phyloP scores from a whole-genome alignment of 2,113 vertebrate species.

The Mirza zaza region DNA sequence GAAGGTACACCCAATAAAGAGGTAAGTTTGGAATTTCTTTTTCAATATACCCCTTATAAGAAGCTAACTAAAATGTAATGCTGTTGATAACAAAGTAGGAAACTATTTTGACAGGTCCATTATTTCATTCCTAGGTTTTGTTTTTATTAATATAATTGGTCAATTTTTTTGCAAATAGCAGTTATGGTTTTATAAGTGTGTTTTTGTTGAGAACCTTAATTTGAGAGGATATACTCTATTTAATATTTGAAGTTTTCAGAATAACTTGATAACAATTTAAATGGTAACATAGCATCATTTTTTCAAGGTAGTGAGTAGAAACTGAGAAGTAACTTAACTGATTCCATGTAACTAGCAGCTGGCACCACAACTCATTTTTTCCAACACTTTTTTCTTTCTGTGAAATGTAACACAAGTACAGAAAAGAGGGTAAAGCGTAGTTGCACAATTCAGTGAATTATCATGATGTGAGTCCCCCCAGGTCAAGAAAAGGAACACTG shows the following conservation, averaged over 20 bases:
- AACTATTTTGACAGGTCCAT: not conserved
- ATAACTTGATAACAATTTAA: not conserved
- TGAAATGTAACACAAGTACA: not conserved
- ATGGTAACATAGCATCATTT: not conserved
- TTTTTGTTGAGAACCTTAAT: constrained; percentile 16
- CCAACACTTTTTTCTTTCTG: not conserved
- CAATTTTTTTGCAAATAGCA: not conserved
- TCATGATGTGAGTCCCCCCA: not conserved
- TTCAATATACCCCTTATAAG: not conserved
- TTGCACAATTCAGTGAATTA: not conserved
- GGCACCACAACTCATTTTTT: not conserved
- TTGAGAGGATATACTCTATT: not conserved
- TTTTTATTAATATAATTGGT: not conserved
- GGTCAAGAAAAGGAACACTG: not conserved
- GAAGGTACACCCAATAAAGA: constrained; percentile 90
- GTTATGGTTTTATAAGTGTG: constrained; percentile 14
- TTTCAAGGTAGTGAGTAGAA: constrained; percentile 30
- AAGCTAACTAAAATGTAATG: not conserved
- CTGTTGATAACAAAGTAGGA: not conserved
- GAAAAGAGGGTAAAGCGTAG: not conserved
- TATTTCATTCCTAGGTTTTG: not conserved
- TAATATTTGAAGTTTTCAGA: constrained; percentile 45
- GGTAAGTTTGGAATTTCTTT: constrained; percentile 83
- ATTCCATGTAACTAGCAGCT: not conserved
- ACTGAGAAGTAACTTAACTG: not conserved